phyloP scores from a whole-genome alignment of 2,113 vertebrate genomes.

The Enhydra lutris region DNA sequence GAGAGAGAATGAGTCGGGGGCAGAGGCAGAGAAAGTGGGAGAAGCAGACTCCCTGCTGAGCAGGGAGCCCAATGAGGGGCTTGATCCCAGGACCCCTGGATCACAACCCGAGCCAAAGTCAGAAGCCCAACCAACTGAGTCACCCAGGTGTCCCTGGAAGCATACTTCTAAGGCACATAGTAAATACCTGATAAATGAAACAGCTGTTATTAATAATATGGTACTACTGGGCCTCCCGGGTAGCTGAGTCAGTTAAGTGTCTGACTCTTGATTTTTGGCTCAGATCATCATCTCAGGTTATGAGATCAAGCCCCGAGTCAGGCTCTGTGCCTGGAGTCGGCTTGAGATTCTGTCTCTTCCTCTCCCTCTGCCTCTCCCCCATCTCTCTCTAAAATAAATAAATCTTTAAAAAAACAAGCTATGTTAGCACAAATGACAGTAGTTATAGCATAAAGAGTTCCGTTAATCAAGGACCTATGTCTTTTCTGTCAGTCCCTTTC shows the following conservation, averaged over 20 bases:
- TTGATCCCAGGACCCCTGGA: too few species aligned
- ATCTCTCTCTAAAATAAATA: neutral
- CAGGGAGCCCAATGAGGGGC: too few species aligned
- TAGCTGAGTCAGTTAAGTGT: neutral
- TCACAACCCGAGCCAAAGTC: too few species aligned
- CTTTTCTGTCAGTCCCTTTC: neutral
- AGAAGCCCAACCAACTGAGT: too few species aligned
- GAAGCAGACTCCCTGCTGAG: too few species aligned
- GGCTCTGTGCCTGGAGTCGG: neutral
- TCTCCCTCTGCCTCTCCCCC: neutral
- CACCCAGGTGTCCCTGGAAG: neutral
- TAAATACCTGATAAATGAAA: slow-evolving; percentile 30
- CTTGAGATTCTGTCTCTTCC: neutral
- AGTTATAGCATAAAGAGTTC: neutral
- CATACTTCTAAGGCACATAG: neutral
- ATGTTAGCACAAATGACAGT: neutral
- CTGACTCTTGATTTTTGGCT: neutral
- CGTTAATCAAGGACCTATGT: neutral
- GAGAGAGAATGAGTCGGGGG: too few species aligned
- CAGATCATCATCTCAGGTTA: neutral
- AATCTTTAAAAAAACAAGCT: neutral
- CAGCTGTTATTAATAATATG: neutral
- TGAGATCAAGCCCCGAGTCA: neutral
- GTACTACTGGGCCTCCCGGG: too few species aligned
- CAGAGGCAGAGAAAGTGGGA: too few species aligned